Percentiles rank a stretch among this genome's conserved stretches.
These are phyloP conservation scores for Agrochola lota DNA, from an alignment of 2,888 invertebrate genomes.

Conservation along the genomic window DNA sequence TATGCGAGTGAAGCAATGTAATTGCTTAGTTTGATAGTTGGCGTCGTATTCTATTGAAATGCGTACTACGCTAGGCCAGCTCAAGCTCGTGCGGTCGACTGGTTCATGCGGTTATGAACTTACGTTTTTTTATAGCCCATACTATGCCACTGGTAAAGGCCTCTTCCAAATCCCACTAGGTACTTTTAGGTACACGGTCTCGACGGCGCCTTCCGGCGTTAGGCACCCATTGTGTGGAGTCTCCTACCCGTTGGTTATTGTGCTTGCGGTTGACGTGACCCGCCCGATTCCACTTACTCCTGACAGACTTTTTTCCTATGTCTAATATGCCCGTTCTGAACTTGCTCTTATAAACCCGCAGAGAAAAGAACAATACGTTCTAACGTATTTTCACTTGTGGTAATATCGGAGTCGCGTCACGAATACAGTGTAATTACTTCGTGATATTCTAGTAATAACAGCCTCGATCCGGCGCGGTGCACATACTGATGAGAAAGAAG, in stretches of 20 bases:
- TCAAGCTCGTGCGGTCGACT: background rate
- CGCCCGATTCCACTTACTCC: background rate
- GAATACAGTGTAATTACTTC: slow-evolving; percentile 47
- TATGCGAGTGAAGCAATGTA: too few species aligned
- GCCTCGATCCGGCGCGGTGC: background rate
- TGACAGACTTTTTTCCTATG: background rate
- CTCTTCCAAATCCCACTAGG: background rate
- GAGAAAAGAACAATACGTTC: slow-evolving; percentile 16
- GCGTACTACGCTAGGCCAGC: background rate
- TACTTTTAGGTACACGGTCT: background rate
- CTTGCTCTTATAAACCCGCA: background rate
- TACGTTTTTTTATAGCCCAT: background rate
- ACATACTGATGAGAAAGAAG: slow-evolving; percentile 43
- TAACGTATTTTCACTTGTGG: slow-evolving; percentile 10
- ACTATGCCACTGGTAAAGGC: background rate
- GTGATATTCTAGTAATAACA: slow-evolving; percentile 44
- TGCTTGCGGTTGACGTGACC: background rate
- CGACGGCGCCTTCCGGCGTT: background rate
- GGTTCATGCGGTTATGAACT: background rate
- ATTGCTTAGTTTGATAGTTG: too few species aligned
- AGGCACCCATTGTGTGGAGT: background rate
- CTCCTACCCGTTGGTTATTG: background rate
- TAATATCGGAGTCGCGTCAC: slow-evolving; percentile 40
- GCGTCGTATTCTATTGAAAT: background rate
- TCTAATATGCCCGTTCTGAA: background rate